A percentile compares a stretch with the other conserved stretches of the same genome.
Evolutionary conservation across 2,113 vertebrate species (phyloP).

Genomic region (Rutilus rutilus): DNA sequence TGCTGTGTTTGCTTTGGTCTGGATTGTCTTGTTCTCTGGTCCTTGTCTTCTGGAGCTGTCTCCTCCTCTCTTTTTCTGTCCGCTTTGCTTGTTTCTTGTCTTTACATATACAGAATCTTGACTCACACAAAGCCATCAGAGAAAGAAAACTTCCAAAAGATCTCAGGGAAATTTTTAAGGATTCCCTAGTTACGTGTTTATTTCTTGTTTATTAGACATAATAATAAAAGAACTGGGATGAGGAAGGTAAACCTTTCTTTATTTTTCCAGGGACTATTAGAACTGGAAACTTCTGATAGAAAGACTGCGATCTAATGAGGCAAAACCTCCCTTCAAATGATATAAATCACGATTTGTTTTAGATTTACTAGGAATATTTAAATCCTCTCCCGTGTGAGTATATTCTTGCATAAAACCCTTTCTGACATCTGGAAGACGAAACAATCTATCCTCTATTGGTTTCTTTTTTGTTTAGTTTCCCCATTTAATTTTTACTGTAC

Average conservation of each 20-base stretch:
- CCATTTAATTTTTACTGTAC: background rate
- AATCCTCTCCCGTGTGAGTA: background rate
- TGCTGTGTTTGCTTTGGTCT: slow-evolving; percentile 37
- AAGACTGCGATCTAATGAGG: background rate
- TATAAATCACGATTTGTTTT: background rate
- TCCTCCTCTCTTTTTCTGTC: slow-evolving; percentile 15
- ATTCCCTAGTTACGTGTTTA: background rate
- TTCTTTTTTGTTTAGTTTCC: background rate
- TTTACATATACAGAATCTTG: slow-evolving; percentile 13
- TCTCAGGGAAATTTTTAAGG: slow-evolving; percentile 51
- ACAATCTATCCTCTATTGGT: background rate
- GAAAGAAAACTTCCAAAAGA: slow-evolving; percentile 38
- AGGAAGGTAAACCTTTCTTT: slow-evolving; percentile 4
- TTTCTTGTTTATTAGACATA: background rate
- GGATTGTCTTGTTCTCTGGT: slow-evolving; percentile 45
- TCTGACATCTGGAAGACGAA: background rate
- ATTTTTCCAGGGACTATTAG: background rate
- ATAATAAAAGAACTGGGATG: slow-evolving; percentile 16
- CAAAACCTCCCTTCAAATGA: background rate
- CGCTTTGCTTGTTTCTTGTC: slow-evolving; percentile 43
- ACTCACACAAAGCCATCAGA: slow-evolving; percentile 18
- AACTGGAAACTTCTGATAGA: background rate
- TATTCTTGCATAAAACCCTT: background rate
- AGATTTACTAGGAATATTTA: slow-evolving; percentile 2
- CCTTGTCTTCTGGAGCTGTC: slow-evolving; percentile 45